Base-by-base conservation (phyloP, 2,888 invertebrate genomes). In the Scaptomyza flava region DNA sequence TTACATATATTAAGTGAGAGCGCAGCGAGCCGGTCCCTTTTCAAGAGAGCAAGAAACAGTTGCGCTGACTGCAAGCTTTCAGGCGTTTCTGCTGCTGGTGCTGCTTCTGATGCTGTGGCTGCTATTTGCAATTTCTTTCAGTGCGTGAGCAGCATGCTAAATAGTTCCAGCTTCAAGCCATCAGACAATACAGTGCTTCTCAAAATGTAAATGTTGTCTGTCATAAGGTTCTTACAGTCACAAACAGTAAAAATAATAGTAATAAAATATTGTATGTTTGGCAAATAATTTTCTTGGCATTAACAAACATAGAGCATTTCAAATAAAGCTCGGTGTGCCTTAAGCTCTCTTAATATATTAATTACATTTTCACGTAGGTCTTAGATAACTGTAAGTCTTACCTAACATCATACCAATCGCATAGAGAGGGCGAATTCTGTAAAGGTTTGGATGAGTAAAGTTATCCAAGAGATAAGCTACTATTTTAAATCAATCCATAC, bases 111-210 rank as follows among this genome's bases (percentile, higher is more conserved):
- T 50, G 53, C 51, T 53, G 20, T 64, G 45, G 52, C 46, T 61
- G 53, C 64, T 62, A 67, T 57, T 84, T 78, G 64, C 61, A 69
- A 47, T 78, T 67, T 48, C 41, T 42, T 53, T 42, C 63, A 81
- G 20, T 20, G 48, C 53, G 57, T 53, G 67, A 46, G 53, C 61
- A 66, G 59, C 77, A 74, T 64, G 9, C 5, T 11, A 62, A 75
- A 20, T 42, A 45, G 23, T 50, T 34, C 34, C 5, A 45, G 54
- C 48, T 52, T 34, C 17, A 6, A 12, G 8, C 47, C 20, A 3
- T 20, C 30, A 14, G 11, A 33, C 11, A 14, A 31, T 3, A 8
- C n/a, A 17, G 17, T 48, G 43, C 46, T 30, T 50, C 1, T 14
- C n/a, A n/a, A 57, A 57, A 52, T 60, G 59, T 63, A 23, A 11